Evolutionary conservation across 2,113 vertebrate species (phyloP).

Genomic region (Galemys pyrenaicus): DNA sequence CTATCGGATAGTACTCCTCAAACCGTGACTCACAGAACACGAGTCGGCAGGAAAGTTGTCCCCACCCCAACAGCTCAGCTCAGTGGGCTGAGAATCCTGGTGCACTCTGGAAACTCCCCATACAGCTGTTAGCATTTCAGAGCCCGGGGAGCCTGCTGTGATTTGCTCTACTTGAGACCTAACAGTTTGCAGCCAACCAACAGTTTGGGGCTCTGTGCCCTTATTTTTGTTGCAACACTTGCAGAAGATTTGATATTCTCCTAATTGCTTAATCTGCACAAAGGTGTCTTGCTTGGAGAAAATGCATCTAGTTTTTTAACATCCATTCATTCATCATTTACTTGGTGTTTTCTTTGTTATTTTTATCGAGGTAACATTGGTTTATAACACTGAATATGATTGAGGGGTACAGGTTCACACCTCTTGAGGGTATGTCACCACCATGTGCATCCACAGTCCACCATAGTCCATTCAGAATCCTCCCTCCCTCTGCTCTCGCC

Average conservation of each 20-base stretch:
- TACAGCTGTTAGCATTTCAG: neutral
- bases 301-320: neutral
- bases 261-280: slow-evolving; percentile 5
- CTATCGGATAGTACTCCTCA: neutral
- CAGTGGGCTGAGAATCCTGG: neutral
- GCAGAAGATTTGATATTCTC: neutral
- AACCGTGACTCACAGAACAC: neutral
- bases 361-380: no score
- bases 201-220: slow-evolving; percentile 6
- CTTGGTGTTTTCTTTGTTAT: no score
- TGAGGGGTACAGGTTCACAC: no score
- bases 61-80: neutral
- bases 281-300: slow-evolving; percentile 17
- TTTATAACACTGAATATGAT: no score
- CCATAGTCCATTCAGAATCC: no score
- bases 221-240: slow-evolving; percentile 27
- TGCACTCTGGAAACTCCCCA: neutral
- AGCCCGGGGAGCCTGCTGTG: neutral
- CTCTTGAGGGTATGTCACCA: no score
- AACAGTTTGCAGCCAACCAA: neutral
- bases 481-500: no score
- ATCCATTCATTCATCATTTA: no score
- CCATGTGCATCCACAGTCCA: no score
- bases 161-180: neutral
- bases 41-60: neutral